Percentiles rank a stretch among this genome's conserved stretches.
phyloP scores from a whole-genome alignment of 1,140 invertebrate species.

The Temnothorax longispinosus region DNA sequence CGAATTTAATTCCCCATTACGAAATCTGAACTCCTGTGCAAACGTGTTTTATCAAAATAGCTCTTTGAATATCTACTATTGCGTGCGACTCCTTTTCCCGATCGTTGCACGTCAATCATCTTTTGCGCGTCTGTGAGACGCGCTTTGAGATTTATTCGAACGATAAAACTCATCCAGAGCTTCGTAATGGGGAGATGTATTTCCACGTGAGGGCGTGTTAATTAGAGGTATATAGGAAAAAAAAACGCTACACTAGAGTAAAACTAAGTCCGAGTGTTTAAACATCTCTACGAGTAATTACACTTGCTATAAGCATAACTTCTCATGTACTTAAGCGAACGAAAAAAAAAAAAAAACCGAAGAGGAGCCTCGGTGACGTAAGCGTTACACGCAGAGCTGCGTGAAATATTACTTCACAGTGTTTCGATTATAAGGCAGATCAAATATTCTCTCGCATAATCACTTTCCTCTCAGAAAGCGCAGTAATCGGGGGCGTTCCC shows the following conservation, averaged over 20 bases:
- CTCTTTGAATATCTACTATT: neutral
- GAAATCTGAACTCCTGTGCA: neutral
- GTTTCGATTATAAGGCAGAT: constrained; percentile 55
- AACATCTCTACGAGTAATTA: constrained; percentile 59
- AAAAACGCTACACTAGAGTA: constrained; percentile 75
- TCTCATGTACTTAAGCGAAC: constrained; percentile 75
- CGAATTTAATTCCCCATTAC: constrained; percentile 25
- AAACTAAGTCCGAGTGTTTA: constrained; percentile 74
- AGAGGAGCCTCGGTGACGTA: constrained; percentile 26
- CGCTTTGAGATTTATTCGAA: constrained; percentile 25
- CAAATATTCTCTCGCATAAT: constrained; percentile 61
- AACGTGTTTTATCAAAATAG: constrained; percentile 7
- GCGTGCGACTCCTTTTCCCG: neutral
- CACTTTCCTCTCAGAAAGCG: constrained; percentile 54
- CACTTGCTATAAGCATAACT: constrained; percentile 70
- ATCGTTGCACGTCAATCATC: neutral
- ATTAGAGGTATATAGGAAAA: constrained; percentile 72
- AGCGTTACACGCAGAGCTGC: constrained; percentile 42
- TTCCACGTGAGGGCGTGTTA: constrained; percentile 80
- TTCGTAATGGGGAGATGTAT: constrained; percentile 69
- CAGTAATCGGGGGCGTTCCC: constrained; percentile 34
- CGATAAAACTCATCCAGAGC: constrained; percentile 10
- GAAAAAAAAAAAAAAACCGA: neutral
- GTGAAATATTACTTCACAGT: constrained; percentile 59
- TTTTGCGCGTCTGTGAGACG: neutral